These are phyloP conservation scores for Chaetophractus vellerosus DNA, from an alignment of 2,797 vertebrate genomes.

Conservation along the genomic window DNA sequence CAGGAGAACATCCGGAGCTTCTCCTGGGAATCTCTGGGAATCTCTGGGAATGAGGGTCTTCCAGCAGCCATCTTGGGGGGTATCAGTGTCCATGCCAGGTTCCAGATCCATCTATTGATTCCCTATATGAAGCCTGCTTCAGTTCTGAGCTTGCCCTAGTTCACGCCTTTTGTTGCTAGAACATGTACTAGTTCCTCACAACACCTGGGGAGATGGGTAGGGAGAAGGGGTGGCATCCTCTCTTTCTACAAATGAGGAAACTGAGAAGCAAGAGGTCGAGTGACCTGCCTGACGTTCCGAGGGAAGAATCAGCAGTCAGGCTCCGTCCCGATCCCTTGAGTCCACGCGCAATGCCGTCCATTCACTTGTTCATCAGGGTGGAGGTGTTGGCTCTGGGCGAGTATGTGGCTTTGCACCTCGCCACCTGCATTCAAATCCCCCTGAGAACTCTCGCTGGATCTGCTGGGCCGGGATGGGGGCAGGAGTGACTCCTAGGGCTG, in stretches of 20 bases:
- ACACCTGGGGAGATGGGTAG: background rate
- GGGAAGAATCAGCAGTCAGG: background rate
- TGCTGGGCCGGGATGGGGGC: background rate
- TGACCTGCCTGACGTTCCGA: background rate
- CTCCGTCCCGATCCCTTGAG: background rate
- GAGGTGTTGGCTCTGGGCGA: background rate
- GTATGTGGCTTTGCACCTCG: background rate
- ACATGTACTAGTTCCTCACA: background rate
- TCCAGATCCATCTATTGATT: no score
- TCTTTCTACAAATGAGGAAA: background rate
- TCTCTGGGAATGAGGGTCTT: no score
- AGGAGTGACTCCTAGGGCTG: rapidly evolving
- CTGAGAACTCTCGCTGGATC: background rate
- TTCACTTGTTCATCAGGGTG: background rate
- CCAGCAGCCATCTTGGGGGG: no score
- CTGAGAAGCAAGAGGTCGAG: background rate
- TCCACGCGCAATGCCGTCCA: rapidly evolving
- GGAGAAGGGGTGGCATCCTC: background rate
- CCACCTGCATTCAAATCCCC: background rate
- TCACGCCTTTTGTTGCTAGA: background rate
- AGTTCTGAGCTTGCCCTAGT: background rate
- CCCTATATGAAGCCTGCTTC: no score
- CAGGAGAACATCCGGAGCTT: no score
- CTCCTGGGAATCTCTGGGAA: no score
- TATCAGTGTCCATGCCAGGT: no score